phyloP scores from a whole-genome alignment of 2,888 invertebrate species.

The Frankliniella intonsa region DNA sequence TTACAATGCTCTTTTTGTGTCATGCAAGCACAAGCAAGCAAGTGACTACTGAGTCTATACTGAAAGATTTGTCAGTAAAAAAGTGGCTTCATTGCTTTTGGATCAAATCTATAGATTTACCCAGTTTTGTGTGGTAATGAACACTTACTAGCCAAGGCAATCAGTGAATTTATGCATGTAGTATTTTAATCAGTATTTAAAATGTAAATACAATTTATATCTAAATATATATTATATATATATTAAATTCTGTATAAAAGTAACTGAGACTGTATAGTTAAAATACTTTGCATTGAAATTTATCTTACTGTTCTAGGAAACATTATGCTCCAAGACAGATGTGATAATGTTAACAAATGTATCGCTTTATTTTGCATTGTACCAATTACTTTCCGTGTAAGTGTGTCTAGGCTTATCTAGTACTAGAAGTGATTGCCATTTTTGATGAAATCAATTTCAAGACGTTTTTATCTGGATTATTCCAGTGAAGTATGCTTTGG shows the following conservation, averaged over 20 bases:
- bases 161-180: background rate
- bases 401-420: background rate
- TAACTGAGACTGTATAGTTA: constrained; percentile 8
- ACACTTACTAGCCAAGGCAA: background rate
- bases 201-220: background rate
- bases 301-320: background rate
- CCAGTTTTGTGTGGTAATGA: too few relatives aligned
- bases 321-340: background rate
- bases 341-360: background rate
- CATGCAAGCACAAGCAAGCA: too few relatives aligned
- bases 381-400: background rate
- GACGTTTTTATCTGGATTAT: background rate
- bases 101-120: too few relatives aligned
- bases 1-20: too few relatives aligned
- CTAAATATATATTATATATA: background rate
- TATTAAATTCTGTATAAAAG: background rate
- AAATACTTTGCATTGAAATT: background rate
- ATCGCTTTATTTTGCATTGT: background rate
- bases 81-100: too few relatives aligned
- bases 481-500: background rate
- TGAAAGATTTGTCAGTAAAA: too few relatives aligned
- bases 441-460: background rate
- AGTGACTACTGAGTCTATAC: too few relatives aligned
- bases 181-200: background rate
- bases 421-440: background rate